Base-by-base conservation (phyloP, 2,888 invertebrate genomes). In the Cosmopolites sordidus region DNA sequence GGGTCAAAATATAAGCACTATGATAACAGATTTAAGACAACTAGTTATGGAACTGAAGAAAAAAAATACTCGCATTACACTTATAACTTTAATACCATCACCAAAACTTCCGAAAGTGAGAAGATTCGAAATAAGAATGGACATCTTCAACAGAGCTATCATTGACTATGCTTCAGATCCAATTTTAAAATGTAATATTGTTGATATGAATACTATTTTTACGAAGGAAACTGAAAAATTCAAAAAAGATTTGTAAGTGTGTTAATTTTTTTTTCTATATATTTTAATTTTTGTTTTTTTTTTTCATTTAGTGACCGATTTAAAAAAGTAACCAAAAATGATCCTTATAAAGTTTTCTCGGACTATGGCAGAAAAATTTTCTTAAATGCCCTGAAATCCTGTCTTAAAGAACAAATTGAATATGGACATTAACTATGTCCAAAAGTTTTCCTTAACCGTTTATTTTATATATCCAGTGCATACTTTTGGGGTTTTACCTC, bases 321-420 rank as follows among this genome's bases (percentile, higher is more conserved):
- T 49, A 59, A 44, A 17, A 66, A 59, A 60, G 56, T 64, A 41
- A 58, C 62, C 5, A 66, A 60, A 58, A 67, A 62, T 16, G 67
- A 67, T 58, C 58, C 60, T 11, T 67, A 67, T 54, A 62, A 62
- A 54, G 67, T 67, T 14, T 67, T 67, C 53, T 66, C 66, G 2
- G 66, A 67, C 56, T 67, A 66, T 59, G 67, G 67, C 16, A 61
- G 65, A 48, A 67, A 67, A 60, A 62, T 65, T 18, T 66, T 67
- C 45, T 53, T 67, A 42, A 62, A 60, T 51, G 61, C 64, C 22
- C 45, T 67, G 6, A 66, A 64, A 56, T 51, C 56, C 16, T 62
- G 63, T 47, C 59, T 67, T 15, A 63, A 52, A 41, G 60, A 67
- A 54, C 66, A 66, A 56, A 57, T 67, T 39, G 62, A 64, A 54